Percentiles rank a stretch among this genome's conserved stretches.
phyloP scores from a whole-genome alignment of 2,797 vertebrate species.

The Arrhamphus sclerolepis region DNA sequence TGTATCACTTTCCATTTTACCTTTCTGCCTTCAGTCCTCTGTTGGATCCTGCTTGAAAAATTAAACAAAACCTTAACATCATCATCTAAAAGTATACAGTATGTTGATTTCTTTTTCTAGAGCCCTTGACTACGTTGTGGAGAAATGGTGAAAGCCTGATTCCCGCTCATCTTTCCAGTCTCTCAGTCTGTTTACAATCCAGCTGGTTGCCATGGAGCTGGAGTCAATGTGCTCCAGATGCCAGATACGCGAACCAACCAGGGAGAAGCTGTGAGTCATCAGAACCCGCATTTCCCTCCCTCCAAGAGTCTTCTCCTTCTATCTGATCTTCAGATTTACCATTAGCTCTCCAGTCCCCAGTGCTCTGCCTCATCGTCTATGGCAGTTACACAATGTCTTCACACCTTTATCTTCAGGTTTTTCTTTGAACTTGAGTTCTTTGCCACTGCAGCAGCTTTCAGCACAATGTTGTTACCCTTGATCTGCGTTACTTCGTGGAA shows the following conservation, averaged over 20 bases:
- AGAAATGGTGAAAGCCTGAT: conserved; percentile 40
- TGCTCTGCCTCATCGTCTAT: conserved; percentile 20
- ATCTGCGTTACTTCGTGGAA: conserved; percentile 1
- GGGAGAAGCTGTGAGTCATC: conserved; percentile 67
- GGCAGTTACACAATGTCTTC: conserved; percentile 33
- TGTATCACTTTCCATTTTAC: no score
- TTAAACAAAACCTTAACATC: no score
- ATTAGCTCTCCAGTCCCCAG: conserved; percentile 51
- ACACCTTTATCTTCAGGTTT: conserved; percentile 2
- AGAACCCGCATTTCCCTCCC: conserved; percentile 62
- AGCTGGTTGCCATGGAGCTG: conserved; percentile 64
- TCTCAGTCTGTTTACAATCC: conserved; percentile 73
- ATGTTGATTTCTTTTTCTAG: conserved; percentile 11
- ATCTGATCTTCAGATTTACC: conserved; percentile 56
- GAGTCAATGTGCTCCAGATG: conserved; percentile 75
- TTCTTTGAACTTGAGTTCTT: conserved; percentile 6
- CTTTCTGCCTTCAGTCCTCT: no score
- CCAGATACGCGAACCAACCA: conserved; percentile 62
- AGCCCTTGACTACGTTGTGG: conserved; percentile 17
- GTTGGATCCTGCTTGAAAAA: no score
- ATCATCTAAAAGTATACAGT: no score
- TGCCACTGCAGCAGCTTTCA: conserved; percentile 12
- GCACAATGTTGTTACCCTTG: neutral
- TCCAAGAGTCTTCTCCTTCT: conserved; percentile 48
- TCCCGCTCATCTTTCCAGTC: conserved; percentile 63